A percentile compares a stretch with the other conserved stretches of the same genome.
Conservation (phyloP, 2,797 vertebrate genomes). For the Spinus olivaceus region DNA sequence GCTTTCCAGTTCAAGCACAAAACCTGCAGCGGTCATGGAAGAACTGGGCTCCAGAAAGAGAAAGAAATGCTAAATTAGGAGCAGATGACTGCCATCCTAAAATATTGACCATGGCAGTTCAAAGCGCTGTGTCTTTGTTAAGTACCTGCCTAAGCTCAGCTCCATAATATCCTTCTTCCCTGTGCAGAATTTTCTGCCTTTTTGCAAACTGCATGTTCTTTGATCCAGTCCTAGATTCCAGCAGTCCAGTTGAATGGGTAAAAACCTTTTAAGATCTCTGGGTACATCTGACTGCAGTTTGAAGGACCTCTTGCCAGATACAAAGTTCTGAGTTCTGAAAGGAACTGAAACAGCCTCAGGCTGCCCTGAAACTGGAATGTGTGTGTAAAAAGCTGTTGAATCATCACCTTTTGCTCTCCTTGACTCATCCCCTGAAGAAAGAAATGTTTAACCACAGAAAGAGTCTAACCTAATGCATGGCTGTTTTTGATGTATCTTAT, state of each 20-base stretch:
- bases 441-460: slow-evolving; percentile 24
- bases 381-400: not conserved
- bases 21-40: not conserved
- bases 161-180: not conserved
- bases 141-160: not conserved
- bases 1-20: not conserved
- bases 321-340: not conserved
- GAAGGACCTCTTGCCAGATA: not conserved
- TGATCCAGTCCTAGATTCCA: not conserved
- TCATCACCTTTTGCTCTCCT: slow-evolving; percentile 8
- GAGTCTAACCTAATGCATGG: not conserved
- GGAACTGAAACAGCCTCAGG: slow-evolving; percentile 29
- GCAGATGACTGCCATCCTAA: not conserved
- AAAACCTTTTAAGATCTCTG: slow-evolving; percentile 14
- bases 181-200: not conserved
- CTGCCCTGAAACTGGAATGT: not conserved
- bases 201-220: not conserved
- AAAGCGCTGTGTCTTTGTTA: not conserved
- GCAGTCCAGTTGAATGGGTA: not conserved
- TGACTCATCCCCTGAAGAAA: slow-evolving; percentile 1
- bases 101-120: not conserved
- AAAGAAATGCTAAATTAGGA: not conserved
- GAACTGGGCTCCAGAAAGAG: not conserved
- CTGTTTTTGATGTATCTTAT: not conserved
- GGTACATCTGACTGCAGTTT: not conserved